Percentiles rank a stretch among this genome's conserved stretches.
Evolutionary conservation across 2,797 vertebrate species (phyloP).

Genomic region (Thripadectes ignobilis): DNA sequence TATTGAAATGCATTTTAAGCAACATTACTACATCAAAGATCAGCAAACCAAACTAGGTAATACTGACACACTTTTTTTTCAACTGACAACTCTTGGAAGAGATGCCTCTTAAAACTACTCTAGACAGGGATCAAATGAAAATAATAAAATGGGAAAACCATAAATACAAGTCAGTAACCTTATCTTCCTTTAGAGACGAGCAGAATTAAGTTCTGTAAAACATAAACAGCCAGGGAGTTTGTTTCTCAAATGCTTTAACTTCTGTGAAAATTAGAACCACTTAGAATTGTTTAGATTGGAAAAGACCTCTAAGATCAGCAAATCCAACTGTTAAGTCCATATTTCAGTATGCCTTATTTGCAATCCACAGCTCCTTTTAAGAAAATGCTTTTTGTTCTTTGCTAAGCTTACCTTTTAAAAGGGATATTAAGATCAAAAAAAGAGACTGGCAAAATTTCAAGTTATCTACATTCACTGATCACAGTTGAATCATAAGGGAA

Average conservation of each 20-base stretch:
- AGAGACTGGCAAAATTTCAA: background rate
- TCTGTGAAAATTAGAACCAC: background rate
- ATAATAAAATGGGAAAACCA: background rate
- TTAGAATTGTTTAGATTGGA: background rate
- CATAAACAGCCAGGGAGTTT: background rate
- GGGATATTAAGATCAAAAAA: background rate
- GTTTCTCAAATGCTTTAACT: background rate
- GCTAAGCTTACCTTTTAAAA: background rate
- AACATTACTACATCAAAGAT: background rate
- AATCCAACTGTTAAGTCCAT: background rate
- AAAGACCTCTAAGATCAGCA: background rate
- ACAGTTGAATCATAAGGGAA: background rate
- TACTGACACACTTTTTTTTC: background rate
- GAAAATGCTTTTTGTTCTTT: background rate
- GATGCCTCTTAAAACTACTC: background rate
- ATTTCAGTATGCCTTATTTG: background rate
- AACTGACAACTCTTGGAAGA: background rate
- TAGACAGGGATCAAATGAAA: background rate
- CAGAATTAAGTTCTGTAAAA: background rate
- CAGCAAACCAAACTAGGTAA: background rate
- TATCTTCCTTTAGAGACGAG: background rate
- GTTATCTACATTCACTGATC: background rate
- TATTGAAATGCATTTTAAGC: background rate
- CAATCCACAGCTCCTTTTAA: background rate
- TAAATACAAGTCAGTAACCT: background rate